Evolutionary conservation across 2,888 invertebrate genomes (phyloP), one percentile per base, ranked within the genome.

Genomic region (Chymomyza amoena): DNA sequence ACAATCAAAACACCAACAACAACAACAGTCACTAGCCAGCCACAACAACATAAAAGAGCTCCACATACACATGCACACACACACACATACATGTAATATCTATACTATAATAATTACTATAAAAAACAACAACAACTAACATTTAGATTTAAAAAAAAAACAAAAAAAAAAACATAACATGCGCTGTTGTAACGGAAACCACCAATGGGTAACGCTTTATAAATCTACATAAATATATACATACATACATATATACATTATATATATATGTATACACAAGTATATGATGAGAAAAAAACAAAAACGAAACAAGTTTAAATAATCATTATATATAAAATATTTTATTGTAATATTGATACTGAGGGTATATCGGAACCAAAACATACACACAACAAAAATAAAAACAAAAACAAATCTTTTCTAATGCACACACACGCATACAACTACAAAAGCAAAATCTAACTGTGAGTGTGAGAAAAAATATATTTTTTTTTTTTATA

Each of bases 131-230:
- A 50, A 60, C 36, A 54, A 36, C 54, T 9, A 54, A 54, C 54
- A 45, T 45, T 45, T 45, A 45, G 39, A 5, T 13, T 32, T 13
- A 7, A 16, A 63, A 56, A 20, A 5, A 57, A 51, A 66, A 36
- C 45, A 56, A 56, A 61, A 51, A 68, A 70, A 32, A 15, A 64
- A 61, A 51, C n/a, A 25, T 25, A 64, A 76, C 73, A 73, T 72
- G 88, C 82, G 88, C 89, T 87, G 89, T 89, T 87, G 90, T 87
- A 90, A 91, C 90, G 84, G 90, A 85, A 90, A 90, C 91, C 89
- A 91, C 91, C 90, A 90, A 91, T 84, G 90, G 89, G 78, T 81
- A 89, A 90, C 84, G 88, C 89, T 89, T 90, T 91, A 88, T 87
- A 87, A 84, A 86, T 54, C 54, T 54, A 54, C 15, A 64, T 52